phyloP scores from a whole-genome alignment of 64 coral and sea anemone species.

The Catalaphyllia jardinei region DNA sequence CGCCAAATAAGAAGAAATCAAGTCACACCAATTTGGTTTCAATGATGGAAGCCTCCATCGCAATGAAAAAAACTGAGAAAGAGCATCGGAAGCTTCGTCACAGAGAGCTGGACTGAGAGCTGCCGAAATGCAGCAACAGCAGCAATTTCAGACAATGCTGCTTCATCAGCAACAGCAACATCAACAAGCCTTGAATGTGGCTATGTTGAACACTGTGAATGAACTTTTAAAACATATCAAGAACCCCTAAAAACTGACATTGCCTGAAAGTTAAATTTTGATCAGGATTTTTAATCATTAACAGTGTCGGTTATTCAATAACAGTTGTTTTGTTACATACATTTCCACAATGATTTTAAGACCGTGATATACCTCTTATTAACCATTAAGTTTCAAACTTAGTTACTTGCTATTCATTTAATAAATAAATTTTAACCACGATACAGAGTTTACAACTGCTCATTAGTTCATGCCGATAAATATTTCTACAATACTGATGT shows the following conservation, averaged over 20 bases:
- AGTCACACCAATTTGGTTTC: slow-evolving; percentile 14
- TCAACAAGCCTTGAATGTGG: slow-evolving; percentile 42
- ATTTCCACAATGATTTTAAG: background rate
- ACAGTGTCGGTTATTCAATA: background rate
- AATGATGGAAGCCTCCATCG: slow-evolving; percentile 8
- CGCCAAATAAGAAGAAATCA: slow-evolving; percentile 14
- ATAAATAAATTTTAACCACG: background rate
- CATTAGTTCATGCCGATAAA: background rate
- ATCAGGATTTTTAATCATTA: background rate
- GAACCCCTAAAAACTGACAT: background rate
- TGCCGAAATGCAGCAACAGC: slow-evolving; percentile 21
- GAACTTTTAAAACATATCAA: slow-evolving; percentile 38
- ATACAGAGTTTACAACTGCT: background rate
- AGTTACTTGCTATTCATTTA: background rate
- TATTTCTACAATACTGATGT: background rate
- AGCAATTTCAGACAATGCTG: slow-evolving; percentile 15
- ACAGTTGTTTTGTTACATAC: background rate
- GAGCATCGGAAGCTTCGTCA: background rate
- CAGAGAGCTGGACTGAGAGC: slow-evolving; percentile 9
- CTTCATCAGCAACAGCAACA: slow-evolving; percentile 31
- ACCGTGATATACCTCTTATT: background rate
- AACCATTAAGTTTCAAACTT: background rate
- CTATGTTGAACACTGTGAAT: slow-evolving; percentile 39
- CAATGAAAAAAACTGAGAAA: slow-evolving; percentile 32
- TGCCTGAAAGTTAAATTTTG: slow-evolving; percentile 4